Evolutionary conservation across 2,113 vertebrate genomes (phyloP), one percentile per base, ranked within the genome.

Genomic region (Coptodon bakossiorum): DNA sequence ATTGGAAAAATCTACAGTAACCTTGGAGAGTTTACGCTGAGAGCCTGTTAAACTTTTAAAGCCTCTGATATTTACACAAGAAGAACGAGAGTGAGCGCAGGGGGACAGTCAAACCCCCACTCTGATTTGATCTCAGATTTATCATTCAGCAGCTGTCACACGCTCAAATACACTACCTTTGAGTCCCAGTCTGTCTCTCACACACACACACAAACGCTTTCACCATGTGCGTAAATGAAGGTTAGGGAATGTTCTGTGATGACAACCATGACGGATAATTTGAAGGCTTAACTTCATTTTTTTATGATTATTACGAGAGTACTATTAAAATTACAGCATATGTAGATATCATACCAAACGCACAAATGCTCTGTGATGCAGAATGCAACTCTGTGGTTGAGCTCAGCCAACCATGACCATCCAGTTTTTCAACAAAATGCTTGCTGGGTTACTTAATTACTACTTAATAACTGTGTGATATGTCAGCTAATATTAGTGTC

Each of bases 91-190:
- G 36, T 1, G 43, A 82, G 87, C 50, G n/a, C 89, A 89, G 89
- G 71, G 82, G 84, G 82, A 83, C 71, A n/a, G 82, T 56, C 80
- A 56, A 81, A 86, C 63, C 53, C 53, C 22, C 6, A 1, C 45
- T 63, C 34, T 38, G 90, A 87, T 87, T 86, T 89, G 80, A 87
- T 83, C 81, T 88, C 61, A 11, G 6, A 83, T 63, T 86, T 83
- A 83, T 86, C 81, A 88, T 81, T 86, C 86, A 66, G 9, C 10
- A 5, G 57, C 50, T 6, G 86, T 54, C 11, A 27, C 57, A 2
- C 4, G 0, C 31, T 79, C 63, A 59, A 24, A 87, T 68, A 50
- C 71, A 31, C 24, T 19, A 17, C 16, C 43, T 78, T 78, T 50
- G 50, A 80, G 22, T 80, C 50, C 12, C 81, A 29, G 52, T 1